Conservation (phyloP, 2,113 vertebrate species). For the Morone saxatilis region DNA sequence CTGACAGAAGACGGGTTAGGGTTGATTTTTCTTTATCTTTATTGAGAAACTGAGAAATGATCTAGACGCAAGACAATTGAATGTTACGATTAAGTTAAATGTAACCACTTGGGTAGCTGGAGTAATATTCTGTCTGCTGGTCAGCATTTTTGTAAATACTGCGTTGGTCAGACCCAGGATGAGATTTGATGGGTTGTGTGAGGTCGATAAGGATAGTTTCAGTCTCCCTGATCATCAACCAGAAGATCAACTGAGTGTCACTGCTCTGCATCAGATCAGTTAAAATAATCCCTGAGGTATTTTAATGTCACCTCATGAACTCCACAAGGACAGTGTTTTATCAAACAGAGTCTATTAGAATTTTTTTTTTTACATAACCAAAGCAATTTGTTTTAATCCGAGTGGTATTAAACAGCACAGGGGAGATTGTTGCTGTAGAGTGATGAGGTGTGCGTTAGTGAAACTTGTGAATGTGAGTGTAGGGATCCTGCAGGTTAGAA, state of each 20-base stretch:
- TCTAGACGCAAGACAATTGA: neutral
- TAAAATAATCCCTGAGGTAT: constrained; percentile 49
- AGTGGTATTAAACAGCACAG: constrained; percentile 51
- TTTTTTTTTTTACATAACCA: constrained; percentile 55
- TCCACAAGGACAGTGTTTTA: constrained; percentile 37
- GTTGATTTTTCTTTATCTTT: neutral
- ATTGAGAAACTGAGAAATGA: neutral
- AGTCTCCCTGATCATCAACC: constrained; percentile 3
- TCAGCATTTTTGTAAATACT: neutral
- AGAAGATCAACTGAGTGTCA: constrained; percentile 9
- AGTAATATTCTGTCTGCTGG: neutral
- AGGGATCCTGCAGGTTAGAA: constrained; percentile 2
- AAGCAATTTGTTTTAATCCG: constrained; percentile 67
- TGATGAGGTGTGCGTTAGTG: constrained; percentile 13
- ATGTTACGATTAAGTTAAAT: neutral
- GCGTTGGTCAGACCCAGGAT: no score
- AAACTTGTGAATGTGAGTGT: constrained; percentile 21
- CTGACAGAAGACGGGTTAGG: neutral
- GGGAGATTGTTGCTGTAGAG: constrained; percentile 29
- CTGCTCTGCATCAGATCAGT: constrained; percentile 27
- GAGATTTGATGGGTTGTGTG: no score
- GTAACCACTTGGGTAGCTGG: neutral
- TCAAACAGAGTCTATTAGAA: constrained; percentile 42
- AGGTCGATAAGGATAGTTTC: neutral
- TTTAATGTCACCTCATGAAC: constrained; percentile 52